Conservation (phyloP, 2,113 vertebrate species). For the Notothenia coriiceps region DNA sequence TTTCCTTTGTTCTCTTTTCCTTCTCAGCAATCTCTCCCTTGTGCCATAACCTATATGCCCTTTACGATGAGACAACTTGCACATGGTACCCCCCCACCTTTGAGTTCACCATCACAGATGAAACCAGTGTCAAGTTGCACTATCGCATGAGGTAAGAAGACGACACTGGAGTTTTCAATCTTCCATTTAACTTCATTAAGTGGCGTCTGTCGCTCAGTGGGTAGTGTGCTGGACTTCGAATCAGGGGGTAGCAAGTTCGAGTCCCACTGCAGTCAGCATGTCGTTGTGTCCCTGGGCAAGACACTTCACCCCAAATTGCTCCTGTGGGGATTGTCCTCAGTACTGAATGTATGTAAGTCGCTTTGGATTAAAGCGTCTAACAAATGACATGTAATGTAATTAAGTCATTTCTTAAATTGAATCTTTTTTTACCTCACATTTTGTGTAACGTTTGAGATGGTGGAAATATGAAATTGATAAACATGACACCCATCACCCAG, state of each 20-base stretch:
- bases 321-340: too few relatives aligned
- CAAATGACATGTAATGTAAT: too few relatives aligned
- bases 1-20: background rate
- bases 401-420: background rate
- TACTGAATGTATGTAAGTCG: too few relatives aligned
- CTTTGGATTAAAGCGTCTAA: too few relatives aligned
- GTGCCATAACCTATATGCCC: constrained; percentile 94
- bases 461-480: background rate
- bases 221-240: too few relatives aligned
- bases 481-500: too few relatives aligned
- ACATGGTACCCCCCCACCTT: constrained; percentile 94
- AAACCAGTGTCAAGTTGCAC: constrained; percentile 87
- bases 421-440: background rate
- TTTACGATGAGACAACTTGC: constrained; percentile 88
- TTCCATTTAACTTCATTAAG: background rate
- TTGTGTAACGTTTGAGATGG: background rate
- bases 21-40: constrained; percentile 92
- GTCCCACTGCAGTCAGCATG: too few relatives aligned
- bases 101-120: constrained; percentile 89
- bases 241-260: too few relatives aligned
- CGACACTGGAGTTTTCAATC: background rate
- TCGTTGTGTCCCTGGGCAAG: too few relatives aligned
- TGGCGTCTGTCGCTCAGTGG: too few relatives aligned
- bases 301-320: too few relatives aligned
- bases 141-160: constrained; percentile 95